Base-by-base conservation (phyloP, 2,113 vertebrate species). In the Sula dactylatra region DNA sequence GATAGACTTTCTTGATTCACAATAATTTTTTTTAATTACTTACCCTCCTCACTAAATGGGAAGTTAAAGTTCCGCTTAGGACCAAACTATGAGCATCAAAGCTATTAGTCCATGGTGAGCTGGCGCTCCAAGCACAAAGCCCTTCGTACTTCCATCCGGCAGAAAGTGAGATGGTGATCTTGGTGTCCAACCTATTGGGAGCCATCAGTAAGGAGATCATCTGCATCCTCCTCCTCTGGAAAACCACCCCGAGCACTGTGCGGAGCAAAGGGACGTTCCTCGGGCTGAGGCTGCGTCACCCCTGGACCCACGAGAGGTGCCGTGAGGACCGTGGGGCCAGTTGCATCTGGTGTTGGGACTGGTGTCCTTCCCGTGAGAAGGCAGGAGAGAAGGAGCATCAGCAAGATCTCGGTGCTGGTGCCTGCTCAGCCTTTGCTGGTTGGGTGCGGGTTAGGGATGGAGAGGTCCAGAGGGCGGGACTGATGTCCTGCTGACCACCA, bases 271-370 rank as follows among this genome's bases (percentile, higher is more conserved):
- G 67, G 90, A 40, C 4, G 1, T 61, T 89, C 54, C 54, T 83
- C 1, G 1, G 34, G 29, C 62, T 54, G 76, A 72, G 62, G 16
- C 22, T 64, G 34, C 1, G 0, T 42, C 71, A 15, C 3, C 49
- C 34, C 49, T 13, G 44, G 31, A 24, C 54, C 50, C 26, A 1
- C 5, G 11, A n/a, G 42, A 56, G 55, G 4, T 11, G 22, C 55
- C 2, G 2, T 22, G 26, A 55, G 77, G 56, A 54, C 20, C 31
- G 11, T 4, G 32, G 13, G 25, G 3, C n/a, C 14, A 13, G 0
- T 13, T 42, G 17, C 31, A 7, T 34, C 59, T 69, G 69, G 11
- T 3, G 1, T 6, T 65, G 40, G 78, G 55, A 27, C 24, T 20
- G 17, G 7, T 19, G 52, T 72, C 77, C 44, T 84, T 52, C 69